Evolutionary conservation across 2,797 vertebrate genomes (phyloP), one percentile per base, ranked within the genome.

Genomic region (Notolabrus celidotus): DNA sequence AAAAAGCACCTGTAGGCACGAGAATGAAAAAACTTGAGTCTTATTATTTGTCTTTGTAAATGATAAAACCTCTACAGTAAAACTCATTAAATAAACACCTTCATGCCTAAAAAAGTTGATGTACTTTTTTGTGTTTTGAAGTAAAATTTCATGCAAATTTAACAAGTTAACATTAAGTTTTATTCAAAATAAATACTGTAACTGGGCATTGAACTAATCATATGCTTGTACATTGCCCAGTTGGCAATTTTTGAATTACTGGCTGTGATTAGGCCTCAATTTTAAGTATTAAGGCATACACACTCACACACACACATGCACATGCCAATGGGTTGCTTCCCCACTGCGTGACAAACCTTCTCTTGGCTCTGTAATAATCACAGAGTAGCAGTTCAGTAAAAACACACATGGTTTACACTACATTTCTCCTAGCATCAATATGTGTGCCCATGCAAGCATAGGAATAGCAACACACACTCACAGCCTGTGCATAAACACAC

Each of bases 361-460:
- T 79, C 70, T 55, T 76, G 71, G 66, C 74, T 70, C 68, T 63
- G 70, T 86, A 82, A 86, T 89, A 89, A 90, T 90, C 76, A 88
- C 76, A 90, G 85, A 85, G 72, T 64, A 86, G 80, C 79, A 71
- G 62, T 80, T 70, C 82, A 88, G 77, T 84, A 86, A 92, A 92
- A 92, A 90, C 86, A 90, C 76, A 84, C 74, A 22, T 79, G 83
- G 72, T 89, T 92, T 87, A 89, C 77, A 86, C 77, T 74, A 63
- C 64, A 80, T 84, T 84, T 87, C 79, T 78, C 52, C 39, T 43
- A 55, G 58, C 55, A 74, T 89, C 62, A 74, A 82, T 69, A 79
- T 81, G 71, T 87, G 84, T 76, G 72, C 65, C 65, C 50, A 66
- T 77, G 69, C 74, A 73, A 75, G 74, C 68, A 71, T 19, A 52